A percentile compares a stretch with the other conserved stretches of the same genome.
Conservation (phyloP, 37 sponge, comb jelly and placozoan genomes). For the Ianthella basta region DNA sequence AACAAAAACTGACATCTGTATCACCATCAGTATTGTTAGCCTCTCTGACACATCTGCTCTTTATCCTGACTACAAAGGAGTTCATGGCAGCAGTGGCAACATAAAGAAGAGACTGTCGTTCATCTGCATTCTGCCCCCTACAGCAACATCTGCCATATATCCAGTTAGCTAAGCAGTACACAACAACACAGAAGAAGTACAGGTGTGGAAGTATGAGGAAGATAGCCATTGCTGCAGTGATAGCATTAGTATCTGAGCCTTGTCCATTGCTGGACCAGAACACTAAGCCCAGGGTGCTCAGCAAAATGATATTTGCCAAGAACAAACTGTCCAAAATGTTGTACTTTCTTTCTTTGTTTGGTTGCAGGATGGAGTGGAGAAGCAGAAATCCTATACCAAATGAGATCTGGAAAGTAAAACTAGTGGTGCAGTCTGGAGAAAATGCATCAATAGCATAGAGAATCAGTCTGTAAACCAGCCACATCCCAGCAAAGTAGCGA, state of each 20-base stretch:
- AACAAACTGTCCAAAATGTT: not conserved
- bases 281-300: not conserved
- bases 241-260: no score
- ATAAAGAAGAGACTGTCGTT: no score
- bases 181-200: not conserved
- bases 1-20: no score
- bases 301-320: not conserved
- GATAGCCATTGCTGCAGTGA: not conserved
- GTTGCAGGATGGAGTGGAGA: constrained; percentile 24
- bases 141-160: no score
- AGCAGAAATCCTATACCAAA: not conserved
- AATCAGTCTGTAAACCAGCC: constrained; percentile 4
- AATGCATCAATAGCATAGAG: constrained; percentile 18
- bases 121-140: no score
- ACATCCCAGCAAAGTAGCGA: constrained; percentile 11
- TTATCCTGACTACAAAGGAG: no score
- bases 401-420: not conserved
- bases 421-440: not conserved
- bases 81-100: no score
- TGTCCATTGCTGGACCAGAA: not conserved
- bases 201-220: not conserved
- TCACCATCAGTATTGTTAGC: no score
- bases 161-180: not conserved
- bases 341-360: not conserved
- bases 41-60: no score